Base-by-base conservation (phyloP, 2,888 invertebrate species). In the Tolmerus cingulatus region DNA sequence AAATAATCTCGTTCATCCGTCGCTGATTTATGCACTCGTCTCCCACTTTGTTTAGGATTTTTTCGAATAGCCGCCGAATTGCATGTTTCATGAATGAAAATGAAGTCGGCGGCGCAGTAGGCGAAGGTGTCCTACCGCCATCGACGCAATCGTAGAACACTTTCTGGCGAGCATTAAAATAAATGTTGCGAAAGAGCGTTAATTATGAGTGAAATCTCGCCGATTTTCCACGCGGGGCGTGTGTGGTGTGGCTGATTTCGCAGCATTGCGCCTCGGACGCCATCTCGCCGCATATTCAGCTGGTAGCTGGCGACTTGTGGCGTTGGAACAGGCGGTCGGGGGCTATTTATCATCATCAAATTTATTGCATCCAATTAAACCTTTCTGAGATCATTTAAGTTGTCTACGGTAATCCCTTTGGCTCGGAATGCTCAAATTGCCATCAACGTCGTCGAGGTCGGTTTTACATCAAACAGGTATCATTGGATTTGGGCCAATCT, bases 321-420 rank as follows among this genome's bases (percentile, higher is more conserved):
- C 57, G 43, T 12, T 19, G 34, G 46, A n/a, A 30, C 30, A 23
- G 23, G 23, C 12, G 37, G 82, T 23, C 86, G 40, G 66, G 30
- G 78, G 51, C 27, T 76, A 88, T 88, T 87, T 85, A 88, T 88
- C 88, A 88, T 88, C 81, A 57, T 79, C 43, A 88, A 88, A 87
- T 88, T 88, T 88, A 88, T 88, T 86, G 77, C 79, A 86, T 87
- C 87, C 86, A 88, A 88, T 88, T 88, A 88, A 87, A 87, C 88
- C 86, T 81, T 88, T 88, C 86, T 76, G 86, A 87, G 87, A 81
- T 76, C 86, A 88, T 87, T 87, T 88, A 88, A 87, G 76, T 74
- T 88, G 87, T 88, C 87, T 79, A 85, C 88, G 84, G 78, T 82
- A 86, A 86, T 86, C 86, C 77, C 76, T 76, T 76, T 77, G 51